Conservation (phyloP, 2,797 vertebrate genomes). For the Phoxinus dragarum region DNA sequence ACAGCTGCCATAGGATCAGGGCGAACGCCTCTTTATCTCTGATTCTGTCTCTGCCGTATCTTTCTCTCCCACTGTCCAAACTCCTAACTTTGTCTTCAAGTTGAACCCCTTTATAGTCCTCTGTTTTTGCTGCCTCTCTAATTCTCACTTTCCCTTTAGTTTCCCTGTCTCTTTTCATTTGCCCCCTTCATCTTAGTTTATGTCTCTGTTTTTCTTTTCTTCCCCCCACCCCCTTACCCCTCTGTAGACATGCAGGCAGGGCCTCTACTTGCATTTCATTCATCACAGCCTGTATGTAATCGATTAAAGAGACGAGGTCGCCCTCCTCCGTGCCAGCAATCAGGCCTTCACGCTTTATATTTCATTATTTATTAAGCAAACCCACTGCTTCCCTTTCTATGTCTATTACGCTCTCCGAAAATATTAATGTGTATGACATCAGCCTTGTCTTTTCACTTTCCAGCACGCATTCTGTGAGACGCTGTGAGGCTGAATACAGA, state of each 20-base stretch:
- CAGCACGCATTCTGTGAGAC: constrained; percentile 30
- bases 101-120: not conserved
- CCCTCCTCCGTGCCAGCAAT: constrained; percentile 53
- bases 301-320: constrained; percentile 49
- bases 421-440: constrained; percentile 58
- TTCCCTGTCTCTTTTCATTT: not conserved
- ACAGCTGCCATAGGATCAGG: constrained; percentile 28
- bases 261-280: constrained; percentile 44
- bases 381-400: constrained; percentile 37
- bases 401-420: constrained; percentile 43
- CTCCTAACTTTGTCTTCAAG: constrained; percentile 4
- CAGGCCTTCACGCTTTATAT: constrained; percentile 51
- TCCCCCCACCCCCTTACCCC: not conserved
- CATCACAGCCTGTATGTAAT: constrained; percentile 54
- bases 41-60: not conserved
- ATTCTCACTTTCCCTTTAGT: constrained; percentile 20
- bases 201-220: constrained; percentile 25
- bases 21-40: constrained; percentile 20
- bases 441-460: constrained; percentile 40
- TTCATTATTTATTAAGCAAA: constrained; percentile 58
- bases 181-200: not conserved
- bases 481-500: constrained; percentile 25
- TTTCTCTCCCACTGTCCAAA: not conserved
- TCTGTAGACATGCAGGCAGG: constrained; percentile 8
- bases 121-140: not conserved